Base-by-base conservation (phyloP, 2,888 invertebrate species). In the Allolobophora icterica region DNA sequence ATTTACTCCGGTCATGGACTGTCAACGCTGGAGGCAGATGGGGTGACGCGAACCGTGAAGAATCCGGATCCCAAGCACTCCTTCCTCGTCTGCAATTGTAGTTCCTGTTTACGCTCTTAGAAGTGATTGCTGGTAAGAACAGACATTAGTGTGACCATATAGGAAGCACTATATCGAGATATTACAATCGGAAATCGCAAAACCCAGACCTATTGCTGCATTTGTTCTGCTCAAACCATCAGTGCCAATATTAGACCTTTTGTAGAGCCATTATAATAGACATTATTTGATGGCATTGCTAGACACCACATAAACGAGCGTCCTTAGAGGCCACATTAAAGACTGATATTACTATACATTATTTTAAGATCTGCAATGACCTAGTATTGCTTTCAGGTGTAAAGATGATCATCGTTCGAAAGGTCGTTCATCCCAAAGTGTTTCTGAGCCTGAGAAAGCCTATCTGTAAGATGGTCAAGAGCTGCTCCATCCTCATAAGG, bases 31-130 rank as follows among this genome's bases (percentile, higher is more conserved):
- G 30, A 11, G 71, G 71, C 71, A 30, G n/a, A 71, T n/a, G n/a
- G 71, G 71, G n/a, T 71, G 4, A 30, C 6, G 71, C n/a, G 71
- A n/a, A 71, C 71, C 71, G 71, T 71, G 71, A 71, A 71, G 71
- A 71, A n/a, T 30, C 71, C 71, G 71, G 6, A 71, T 71, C 71
- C 13, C 30, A 24, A 1, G 42, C 52, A 24, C 8, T 21, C 52
- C 1, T 24, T 24, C 1, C 5, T 24, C 52, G 11, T 52, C 8
- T 52, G 3, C 30, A 71, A n/a, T 71, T 30, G 71, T 13, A 71
- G 71, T 71, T 71, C 71, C 71, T n/a, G 71, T n/a, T 71, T n/a
- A 71, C n/a, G 71, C 71, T 71, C 71, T 71, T 71, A 17, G 52
- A 52, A 52, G n/a, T n/a, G 71, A 71, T 71, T 71, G 30, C 71